These are phyloP conservation scores for Mustela lutreola DNA, from an alignment of 2,113 vertebrate species.

Conservation along the genomic window DNA sequence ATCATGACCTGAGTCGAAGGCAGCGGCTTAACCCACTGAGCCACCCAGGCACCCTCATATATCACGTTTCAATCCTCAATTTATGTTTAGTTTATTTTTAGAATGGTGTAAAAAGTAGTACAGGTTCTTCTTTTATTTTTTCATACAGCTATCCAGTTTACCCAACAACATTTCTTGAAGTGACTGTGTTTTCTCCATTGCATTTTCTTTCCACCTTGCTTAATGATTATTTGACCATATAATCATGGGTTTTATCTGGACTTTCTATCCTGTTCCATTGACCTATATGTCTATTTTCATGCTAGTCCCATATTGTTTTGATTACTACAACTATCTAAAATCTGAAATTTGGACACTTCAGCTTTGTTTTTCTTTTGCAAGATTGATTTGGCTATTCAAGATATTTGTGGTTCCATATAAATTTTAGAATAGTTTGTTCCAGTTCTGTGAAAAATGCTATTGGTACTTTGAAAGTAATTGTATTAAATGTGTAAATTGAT, in stretches of 20 bases:
- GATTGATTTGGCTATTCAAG: neutral
- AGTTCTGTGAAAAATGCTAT: neutral
- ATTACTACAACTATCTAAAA: neutral
- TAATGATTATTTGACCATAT: neutral
- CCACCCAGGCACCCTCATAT: neutral
- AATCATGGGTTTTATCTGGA: neutral
- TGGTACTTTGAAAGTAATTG: neutral
- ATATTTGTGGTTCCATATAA: neutral
- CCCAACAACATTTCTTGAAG: neutral
- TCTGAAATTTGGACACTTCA: neutral
- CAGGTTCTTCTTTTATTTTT: neutral
- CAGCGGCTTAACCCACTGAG: too few species aligned
- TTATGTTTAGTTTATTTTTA: neutral
- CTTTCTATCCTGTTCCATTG: neutral
- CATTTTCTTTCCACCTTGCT: neutral
- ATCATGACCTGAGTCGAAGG: too few species aligned
- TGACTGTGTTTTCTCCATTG: neutral
- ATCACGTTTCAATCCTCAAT: neutral
- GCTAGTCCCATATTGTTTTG: neutral
- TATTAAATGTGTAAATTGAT: neutral
- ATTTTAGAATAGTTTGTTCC: neutral
- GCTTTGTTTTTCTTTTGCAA: neutral
- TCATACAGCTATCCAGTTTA: neutral
- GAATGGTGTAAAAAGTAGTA: neutral
- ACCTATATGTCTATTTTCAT: neutral